Evolutionary conservation across 1,140 invertebrate genomes (phyloP).

Genomic region (Eufriesea mexicana): DNA sequence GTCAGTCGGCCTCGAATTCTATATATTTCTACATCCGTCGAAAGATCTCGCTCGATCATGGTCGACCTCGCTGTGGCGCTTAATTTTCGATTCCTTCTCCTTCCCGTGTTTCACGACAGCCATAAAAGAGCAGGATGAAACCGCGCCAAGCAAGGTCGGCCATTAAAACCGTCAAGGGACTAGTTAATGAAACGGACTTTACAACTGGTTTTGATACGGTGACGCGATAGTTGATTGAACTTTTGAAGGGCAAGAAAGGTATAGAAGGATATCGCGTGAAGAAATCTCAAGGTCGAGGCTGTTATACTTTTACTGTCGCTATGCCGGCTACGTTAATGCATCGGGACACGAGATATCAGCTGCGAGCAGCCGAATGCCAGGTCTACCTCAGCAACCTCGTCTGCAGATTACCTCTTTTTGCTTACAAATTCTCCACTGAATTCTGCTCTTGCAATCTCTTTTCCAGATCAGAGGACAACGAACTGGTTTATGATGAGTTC

Average conservation of each 20-base stretch:
- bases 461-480: slow-evolving; percentile 90
- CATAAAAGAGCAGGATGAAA: neutral
- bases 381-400: no score
- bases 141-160: neutral
- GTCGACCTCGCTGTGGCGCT: neutral
- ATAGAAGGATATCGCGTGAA: neutral
- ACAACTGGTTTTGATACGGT: slow-evolving; percentile 21
- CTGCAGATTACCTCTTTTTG: neutral
- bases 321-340: neutral
- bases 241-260: slow-evolving; percentile 45
- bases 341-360: no score
- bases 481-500: slow-evolving; percentile 93
- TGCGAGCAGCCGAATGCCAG: neutral
- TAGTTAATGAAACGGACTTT: slow-evolving; percentile 8
- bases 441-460: slow-evolving; percentile 19
- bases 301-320: slow-evolving; percentile 33
- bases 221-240: slow-evolving; percentile 50
- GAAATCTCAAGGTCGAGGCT: slow-evolving; percentile 28
- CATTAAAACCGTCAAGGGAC: neutral
- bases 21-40: neutral
- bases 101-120: neutral
- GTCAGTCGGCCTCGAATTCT: neutral
- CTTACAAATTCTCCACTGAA: neutral
- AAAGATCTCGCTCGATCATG: neutral
- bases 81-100: neutral